These are phyloP conservation scores for Orestias chungarensis DNA, from an alignment of 2,797 vertebrate species.

Conservation along the genomic window DNA sequence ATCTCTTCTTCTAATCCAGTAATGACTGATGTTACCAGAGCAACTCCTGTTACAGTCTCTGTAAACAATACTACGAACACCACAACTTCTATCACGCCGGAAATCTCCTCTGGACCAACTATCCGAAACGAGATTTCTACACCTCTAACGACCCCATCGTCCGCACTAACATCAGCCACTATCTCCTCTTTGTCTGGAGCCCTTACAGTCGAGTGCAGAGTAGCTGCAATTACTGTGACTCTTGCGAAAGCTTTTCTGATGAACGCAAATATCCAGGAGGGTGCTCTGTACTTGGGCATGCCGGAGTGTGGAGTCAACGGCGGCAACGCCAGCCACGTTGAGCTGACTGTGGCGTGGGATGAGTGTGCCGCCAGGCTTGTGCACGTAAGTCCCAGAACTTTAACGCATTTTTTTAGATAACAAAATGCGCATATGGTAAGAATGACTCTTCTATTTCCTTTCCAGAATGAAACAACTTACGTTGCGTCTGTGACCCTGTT, in stretches of 20 bases:
- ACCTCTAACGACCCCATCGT: not conserved
- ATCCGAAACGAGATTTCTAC: too few species aligned
- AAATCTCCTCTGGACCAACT: not conserved
- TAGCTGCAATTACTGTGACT: slow-evolving; percentile 72
- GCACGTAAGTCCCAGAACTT: slow-evolving; percentile 73
- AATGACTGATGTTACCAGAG: not conserved
- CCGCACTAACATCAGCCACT: not conserved
- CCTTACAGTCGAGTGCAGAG: slow-evolving; percentile 80
- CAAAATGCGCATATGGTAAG: not conserved
- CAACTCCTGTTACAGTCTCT: not conserved
- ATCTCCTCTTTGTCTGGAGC: not conserved
- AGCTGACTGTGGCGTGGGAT: slow-evolving; percentile 81
- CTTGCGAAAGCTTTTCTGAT: slow-evolving; percentile 79
- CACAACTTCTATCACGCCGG: not conserved
- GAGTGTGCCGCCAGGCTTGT: slow-evolving; percentile 78
- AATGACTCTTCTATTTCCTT: not conserved
- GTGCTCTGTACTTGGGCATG: slow-evolving; percentile 82
- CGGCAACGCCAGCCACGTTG: slow-evolving; percentile 76
- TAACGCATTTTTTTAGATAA: not conserved
- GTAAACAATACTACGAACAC: not conserved
- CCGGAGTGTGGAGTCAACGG: slow-evolving; percentile 76
- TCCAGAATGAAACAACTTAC: slow-evolving; percentile 83
- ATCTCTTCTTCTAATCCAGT: not conserved
- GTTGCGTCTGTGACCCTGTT: slow-evolving; percentile 77
- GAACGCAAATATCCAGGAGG: slow-evolving; percentile 72